Percentiles rank a stretch among this genome's conserved stretches.
Evolutionary conservation across 2,113 vertebrate genomes (phyloP).

Genomic region (Meriones unguiculatus): DNA sequence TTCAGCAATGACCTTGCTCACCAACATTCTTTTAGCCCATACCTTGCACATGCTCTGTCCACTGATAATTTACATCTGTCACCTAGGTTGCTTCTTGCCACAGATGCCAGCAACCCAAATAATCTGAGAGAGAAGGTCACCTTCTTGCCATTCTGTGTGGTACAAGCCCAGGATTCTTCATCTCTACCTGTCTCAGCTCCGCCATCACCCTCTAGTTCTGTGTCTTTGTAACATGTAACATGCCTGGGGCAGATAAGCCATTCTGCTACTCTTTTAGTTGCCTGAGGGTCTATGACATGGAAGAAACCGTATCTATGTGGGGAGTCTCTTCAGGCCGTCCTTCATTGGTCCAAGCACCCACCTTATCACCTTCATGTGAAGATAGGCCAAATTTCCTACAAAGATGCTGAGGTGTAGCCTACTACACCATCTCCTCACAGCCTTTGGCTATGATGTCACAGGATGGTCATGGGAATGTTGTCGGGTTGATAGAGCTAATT

Average conservation of each 20-base stretch:
- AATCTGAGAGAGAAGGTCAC: not conserved
- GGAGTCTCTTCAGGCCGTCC: not conserved
- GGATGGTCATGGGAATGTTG: not conserved
- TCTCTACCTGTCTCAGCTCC: not conserved
- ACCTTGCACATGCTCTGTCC: fast-evolving
- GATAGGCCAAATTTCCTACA: not conserved
- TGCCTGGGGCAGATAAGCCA: not conserved
- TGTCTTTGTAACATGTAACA: not conserved
- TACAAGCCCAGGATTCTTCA: not conserved
- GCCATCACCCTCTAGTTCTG: not conserved
- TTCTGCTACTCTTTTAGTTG: not conserved
- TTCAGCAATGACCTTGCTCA: not conserved
- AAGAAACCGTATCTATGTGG: not conserved
- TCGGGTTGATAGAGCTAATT: not conserved
- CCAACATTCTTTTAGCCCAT: not conserved
- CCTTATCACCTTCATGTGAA: not conserved
- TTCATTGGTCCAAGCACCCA: not conserved
- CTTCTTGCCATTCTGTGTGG: not conserved
- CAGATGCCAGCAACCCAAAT: not conserved
- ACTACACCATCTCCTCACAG: not conserved
- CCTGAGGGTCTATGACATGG: not conserved
- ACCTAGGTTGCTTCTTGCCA: not conserved
- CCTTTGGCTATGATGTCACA: not conserved
- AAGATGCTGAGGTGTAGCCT: not conserved
- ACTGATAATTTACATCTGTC: not conserved